Percentiles rank a stretch among this genome's conserved stretches.
Conservation (phyloP, 2,888 invertebrate genomes). For the Achlya flavicornis region DNA sequence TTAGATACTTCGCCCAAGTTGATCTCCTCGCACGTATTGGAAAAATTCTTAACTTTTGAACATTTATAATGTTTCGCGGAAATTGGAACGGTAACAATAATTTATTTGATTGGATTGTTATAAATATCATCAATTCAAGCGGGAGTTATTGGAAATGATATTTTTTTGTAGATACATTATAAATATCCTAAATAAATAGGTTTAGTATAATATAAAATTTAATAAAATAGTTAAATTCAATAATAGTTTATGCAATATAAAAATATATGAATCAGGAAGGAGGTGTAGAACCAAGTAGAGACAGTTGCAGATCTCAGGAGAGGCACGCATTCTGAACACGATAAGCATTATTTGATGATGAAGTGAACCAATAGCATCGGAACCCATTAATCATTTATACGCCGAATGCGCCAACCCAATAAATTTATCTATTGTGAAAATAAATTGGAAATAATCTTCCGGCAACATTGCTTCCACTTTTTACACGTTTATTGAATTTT, state of each 20-base stretch:
- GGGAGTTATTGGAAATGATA: neutral
- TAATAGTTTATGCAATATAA: too few species aligned
- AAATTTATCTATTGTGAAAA: constrained; percentile 31
- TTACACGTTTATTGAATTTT: constrained; percentile 60
- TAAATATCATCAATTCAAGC: neutral
- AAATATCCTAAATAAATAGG: too few species aligned
- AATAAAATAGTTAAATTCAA: too few species aligned
- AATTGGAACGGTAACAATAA: constrained; percentile 16
- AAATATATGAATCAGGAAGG: too few species aligned
- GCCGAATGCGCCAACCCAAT: constrained; percentile 22
- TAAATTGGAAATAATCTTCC: constrained; percentile 47
- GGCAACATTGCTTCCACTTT: constrained; percentile 47
- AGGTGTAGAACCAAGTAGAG: neutral
- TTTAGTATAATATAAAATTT: too few species aligned
- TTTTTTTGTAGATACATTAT: neutral
- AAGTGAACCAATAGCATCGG: neutral
- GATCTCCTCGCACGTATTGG: constrained; percentile 49
- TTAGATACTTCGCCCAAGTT: constrained; percentile 48
- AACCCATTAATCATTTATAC: constrained; percentile 1
- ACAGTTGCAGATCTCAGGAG: neutral
- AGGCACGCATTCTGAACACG: neutral
- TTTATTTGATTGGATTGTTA: constrained; percentile 9
- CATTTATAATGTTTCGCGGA: constrained; percentile 34
- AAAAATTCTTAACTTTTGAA: constrained; percentile 40
- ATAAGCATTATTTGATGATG: constrained; percentile 3